These are phyloP conservation scores for Silurus meridionalis DNA, from an alignment of 2,113 vertebrate species.

Conservation along the genomic window DNA sequence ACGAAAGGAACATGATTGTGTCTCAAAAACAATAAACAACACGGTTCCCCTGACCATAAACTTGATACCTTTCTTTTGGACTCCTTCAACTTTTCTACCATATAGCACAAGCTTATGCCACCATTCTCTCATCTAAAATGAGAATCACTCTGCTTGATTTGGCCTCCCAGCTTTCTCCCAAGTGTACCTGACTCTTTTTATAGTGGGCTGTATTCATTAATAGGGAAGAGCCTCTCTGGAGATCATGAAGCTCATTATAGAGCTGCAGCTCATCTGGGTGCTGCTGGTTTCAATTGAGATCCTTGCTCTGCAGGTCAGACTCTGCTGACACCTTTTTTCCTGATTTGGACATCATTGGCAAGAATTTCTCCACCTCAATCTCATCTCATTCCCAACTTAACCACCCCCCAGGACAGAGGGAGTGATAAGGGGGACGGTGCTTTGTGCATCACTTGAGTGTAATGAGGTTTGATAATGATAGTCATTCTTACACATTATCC, in stretches of 20 bases:
- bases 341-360: slow-evolving; percentile 69
- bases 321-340: slow-evolving; percentile 70
- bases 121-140: slow-evolving; percentile 6
- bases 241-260: slow-evolving; percentile 53
- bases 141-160: slow-evolving; percentile 20
- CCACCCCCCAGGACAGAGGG: slow-evolving; percentile 53
- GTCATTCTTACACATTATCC: slow-evolving; percentile 5
- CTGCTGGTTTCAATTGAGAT: slow-evolving; percentile 41
- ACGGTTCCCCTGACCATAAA: not conserved
- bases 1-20: too few relatives aligned
- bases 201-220: slow-evolving; percentile 52
- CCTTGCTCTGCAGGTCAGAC: slow-evolving; percentile 55
- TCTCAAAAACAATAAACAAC: too few relatives aligned
- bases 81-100: not conserved
- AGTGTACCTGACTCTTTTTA: slow-evolving; percentile 48
- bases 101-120: not conserved
- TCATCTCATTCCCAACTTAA: slow-evolving; percentile 72
- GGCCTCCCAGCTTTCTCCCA: slow-evolving; percentile 16
- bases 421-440: slow-evolving; percentile 5
- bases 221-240: slow-evolving; percentile 43
- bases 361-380: slow-evolving; percentile 76
- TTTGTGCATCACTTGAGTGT: slow-evolving; percentile 2
- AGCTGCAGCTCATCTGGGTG: slow-evolving; percentile 44
- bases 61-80: not conserved
- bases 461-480: slow-evolving; percentile 51